Conservation (phyloP, 2,113 vertebrate genomes). For the Rhegmatorhina hoffmannsi region DNA sequence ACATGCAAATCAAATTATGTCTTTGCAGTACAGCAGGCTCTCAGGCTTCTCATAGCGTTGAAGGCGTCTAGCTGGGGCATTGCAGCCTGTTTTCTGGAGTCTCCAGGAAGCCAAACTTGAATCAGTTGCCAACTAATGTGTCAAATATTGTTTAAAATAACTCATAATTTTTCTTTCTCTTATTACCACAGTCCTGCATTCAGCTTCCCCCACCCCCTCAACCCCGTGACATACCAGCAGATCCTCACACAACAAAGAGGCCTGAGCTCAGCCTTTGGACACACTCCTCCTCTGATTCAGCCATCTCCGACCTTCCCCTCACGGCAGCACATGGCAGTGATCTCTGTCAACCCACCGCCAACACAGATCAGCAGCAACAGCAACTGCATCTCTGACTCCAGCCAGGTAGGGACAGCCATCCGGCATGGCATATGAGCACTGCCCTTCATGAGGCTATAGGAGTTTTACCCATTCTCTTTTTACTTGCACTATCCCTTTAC, state of each 20-base stretch:
- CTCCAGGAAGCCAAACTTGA: neutral
- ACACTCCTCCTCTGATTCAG: constrained; percentile 90
- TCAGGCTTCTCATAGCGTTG: neutral
- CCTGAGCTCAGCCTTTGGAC: constrained; percentile 89
- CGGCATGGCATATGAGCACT: neutral
- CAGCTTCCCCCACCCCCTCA: constrained; percentile 93
- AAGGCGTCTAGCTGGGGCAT: neutral
- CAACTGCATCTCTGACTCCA: constrained; percentile 76
- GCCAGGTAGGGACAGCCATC: constrained; percentile 80
- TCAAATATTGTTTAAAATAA: neutral
- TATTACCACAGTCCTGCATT: constrained; percentile 86
- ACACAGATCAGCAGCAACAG: constrained; percentile 76
- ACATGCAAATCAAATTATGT: rapidly evolving
- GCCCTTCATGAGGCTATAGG: neutral
- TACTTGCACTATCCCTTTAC: rapidly evolving
- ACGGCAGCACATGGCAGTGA: constrained; percentile 84
- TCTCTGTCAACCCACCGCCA: constrained; percentile 73
- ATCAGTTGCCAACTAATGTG: neutral
- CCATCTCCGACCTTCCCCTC: constrained; percentile 83
- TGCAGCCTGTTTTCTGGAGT: neutral
- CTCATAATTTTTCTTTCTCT: neutral
- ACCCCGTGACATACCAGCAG: constrained; percentile 95
- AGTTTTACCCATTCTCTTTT: neutral
- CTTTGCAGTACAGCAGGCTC: neutral
- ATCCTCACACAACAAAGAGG: constrained; percentile 91